phyloP scores from a whole-genome alignment of 2,113 vertebrate species.

The Misgurnus mizolepis region DNA sequence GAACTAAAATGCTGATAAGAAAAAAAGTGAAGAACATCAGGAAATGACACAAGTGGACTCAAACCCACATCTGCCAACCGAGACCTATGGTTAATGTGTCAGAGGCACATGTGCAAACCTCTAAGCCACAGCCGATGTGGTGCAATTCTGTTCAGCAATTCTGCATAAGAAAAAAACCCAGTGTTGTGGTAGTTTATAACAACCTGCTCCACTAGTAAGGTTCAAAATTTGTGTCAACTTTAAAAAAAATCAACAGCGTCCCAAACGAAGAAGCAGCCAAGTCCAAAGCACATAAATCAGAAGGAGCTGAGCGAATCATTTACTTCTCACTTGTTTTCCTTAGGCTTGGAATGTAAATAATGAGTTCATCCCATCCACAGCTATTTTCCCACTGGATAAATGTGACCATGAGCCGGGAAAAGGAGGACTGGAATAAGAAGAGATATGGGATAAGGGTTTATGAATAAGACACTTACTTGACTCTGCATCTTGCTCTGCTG shows the following conservation, averaged over 20 bases:
- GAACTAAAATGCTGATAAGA: too few relatives aligned
- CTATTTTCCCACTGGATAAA: conserved; percentile 6
- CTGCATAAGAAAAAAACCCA: not conserved
- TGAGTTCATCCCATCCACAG: not conserved
- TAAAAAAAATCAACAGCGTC: not conserved
- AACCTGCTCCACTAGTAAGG: not conserved
- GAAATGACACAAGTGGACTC: too few relatives aligned
- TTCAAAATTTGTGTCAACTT: not conserved
- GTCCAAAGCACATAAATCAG: not conserved
- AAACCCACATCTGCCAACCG: too few relatives aligned
- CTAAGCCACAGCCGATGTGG: not conserved
- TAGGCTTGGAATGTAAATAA: not conserved
- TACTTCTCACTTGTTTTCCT: not conserved
- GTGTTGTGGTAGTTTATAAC: not conserved
- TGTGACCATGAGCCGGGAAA: not conserved
- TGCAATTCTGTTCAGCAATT: not conserved
- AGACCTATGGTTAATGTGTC: too few relatives aligned
- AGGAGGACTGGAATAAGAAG: not conserved
- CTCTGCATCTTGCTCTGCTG: conserved; percentile 96
- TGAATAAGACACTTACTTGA: conserved; percentile 75
- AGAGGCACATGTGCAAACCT: too few relatives aligned
- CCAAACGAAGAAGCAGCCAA: not conserved
- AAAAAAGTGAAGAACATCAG: too few relatives aligned
- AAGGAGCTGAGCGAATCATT: too few relatives aligned
- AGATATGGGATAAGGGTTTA: not conserved